These are phyloP conservation scores for Caenorhabditis brenneri DNA, from an alignment of 1,140 invertebrate species.

Conservation along the genomic window DNA sequence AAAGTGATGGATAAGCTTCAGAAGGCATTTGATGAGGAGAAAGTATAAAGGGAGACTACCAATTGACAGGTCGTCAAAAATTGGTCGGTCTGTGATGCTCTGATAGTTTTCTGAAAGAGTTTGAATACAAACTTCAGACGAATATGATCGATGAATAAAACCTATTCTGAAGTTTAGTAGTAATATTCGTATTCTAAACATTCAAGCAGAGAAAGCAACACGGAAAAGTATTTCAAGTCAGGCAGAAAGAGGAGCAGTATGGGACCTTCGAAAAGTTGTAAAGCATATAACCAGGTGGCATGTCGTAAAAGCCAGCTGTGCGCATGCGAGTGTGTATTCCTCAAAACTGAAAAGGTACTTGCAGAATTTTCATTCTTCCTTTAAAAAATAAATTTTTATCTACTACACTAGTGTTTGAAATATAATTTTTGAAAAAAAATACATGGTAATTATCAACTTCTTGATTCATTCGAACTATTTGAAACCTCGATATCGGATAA, in stretches of 20 bases:
- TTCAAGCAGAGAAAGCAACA: background rate
- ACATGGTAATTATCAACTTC: too few species aligned
- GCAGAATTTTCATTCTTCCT: background rate
- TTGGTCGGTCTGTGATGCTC: background rate
- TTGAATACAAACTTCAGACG: background rate
- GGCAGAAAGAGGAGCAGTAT: background rate
- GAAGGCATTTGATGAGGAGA: background rate
- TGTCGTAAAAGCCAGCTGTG: slow-evolving; percentile 41
- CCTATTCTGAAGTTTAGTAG: too few species aligned
- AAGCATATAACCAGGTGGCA: slow-evolving; percentile 40
- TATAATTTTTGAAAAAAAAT: background rate
- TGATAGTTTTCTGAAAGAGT: background rate
- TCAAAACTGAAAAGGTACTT: background rate
- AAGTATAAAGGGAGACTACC: background rate
- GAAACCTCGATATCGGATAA: too few species aligned
- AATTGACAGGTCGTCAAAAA: slow-evolving; percentile 39
- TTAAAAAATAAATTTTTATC: too few species aligned
- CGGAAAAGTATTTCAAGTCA: slow-evolving; percentile 16
- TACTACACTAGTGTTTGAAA: too few species aligned
- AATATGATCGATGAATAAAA: background rate
- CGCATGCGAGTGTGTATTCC: slow-evolving; percentile 25
- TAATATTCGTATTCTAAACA: too few species aligned
- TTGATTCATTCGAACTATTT: too few species aligned
- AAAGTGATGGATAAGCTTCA: slow-evolving; percentile 37
- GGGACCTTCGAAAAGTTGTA: slow-evolving; percentile 35